Base-by-base conservation (phyloP, 2,797 vertebrate genomes). In the Hoplostethus mediterraneus region DNA sequence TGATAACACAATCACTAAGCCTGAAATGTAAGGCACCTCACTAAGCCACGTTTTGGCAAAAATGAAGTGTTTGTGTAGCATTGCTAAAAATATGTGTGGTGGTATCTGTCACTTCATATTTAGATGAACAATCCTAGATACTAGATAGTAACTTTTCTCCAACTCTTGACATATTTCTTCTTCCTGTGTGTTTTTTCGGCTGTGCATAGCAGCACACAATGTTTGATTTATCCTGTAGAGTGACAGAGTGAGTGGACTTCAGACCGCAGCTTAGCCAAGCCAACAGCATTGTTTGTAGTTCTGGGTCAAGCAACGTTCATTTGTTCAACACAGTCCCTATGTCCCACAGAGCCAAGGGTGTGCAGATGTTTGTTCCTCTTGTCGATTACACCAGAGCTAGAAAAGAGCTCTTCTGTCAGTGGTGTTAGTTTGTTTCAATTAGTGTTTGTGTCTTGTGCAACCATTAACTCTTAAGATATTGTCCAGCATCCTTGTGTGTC, bases 241-340 rank as follows among this genome's bases (percentile, higher is more conserved):
- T 59, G 47, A 63, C 52, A 21, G 70, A 79, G 56, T 54, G 62
- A 69, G 55, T 77, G 88, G 90, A 92, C 90, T 90, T 93, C 70
- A 89, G 90, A 90, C 88, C 73, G 69, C 64, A 10, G 65, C 70
- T 86, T 62, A 55, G 77, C 86, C 87, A 83, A 83, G 77, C 86
- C 87, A 83, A 83, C 81, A 81, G 61, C 54, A 77, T 87, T 92
- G 86, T 93, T 90, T 90, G 83, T 86, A 84, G 62, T 86, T 61
- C 75, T 79, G 64, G 88, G 74, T 89, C 80, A 86, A 73, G 73
- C 84, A 45, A 38, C 8, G 63, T 90, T 83, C 81, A 88, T 72
- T 87, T 86, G 88, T 88, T 88, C 53, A 67, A 63, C 68, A 33
- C 28, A 47, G 65, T 33, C 66, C 58, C 3, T 21, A 7, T 56